These are phyloP conservation scores for Anser brachyrhynchus DNA, from an alignment of 2,113 vertebrate species.

Conservation along the genomic window DNA sequence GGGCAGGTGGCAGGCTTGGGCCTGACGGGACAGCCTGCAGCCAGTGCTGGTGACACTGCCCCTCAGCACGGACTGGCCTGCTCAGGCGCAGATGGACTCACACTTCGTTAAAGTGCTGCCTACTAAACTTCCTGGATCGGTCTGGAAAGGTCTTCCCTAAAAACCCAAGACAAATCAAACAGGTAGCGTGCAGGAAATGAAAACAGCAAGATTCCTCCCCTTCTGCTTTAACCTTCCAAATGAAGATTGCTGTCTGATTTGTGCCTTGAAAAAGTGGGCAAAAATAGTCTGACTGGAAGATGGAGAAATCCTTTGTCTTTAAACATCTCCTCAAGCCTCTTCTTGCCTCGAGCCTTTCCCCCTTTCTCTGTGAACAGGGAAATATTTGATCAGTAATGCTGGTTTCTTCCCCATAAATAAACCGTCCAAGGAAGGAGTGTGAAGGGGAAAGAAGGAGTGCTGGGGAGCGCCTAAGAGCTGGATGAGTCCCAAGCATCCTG, in stretches of 20 bases:
- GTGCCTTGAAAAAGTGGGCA: background rate
- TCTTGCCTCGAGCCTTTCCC: background rate
- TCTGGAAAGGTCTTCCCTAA: background rate
- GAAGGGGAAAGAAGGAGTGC: background rate
- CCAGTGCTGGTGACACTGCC: background rate
- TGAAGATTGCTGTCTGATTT: background rate
- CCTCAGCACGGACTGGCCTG: background rate
- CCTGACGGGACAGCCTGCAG: background rate
- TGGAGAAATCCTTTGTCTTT: background rate
- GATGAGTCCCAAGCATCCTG: no score
- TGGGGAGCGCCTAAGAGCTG: background rate
- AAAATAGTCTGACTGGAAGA: background rate
- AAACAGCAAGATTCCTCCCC: background rate
- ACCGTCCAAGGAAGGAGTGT: accelerated
- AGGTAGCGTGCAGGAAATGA: background rate
- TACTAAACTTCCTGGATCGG: background rate
- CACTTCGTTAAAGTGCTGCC: background rate
- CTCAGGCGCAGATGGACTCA: background rate
- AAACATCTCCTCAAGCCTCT: background rate
- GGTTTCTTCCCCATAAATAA: background rate
- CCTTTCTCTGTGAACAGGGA: background rate
- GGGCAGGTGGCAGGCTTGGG: background rate
- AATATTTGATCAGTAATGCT: background rate
- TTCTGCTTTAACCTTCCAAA: background rate
- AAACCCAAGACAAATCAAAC: background rate